Evolutionary conservation across 2,113 vertebrate species (phyloP).

Genomic region (Ctenomys sociabilis): DNA sequence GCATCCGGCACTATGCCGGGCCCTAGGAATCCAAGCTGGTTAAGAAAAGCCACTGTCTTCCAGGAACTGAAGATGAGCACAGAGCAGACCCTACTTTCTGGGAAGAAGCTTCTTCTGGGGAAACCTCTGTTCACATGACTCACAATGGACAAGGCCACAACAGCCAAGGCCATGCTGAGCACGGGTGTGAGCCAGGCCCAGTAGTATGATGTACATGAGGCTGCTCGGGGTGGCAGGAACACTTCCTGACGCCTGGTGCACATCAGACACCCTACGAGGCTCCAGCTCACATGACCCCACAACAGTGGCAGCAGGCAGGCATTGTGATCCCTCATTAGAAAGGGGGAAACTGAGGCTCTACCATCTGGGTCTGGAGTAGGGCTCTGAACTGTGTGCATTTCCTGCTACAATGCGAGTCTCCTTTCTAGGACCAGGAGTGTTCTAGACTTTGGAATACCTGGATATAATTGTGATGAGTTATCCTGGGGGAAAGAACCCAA

Average conservation of each 20-base stretch:
- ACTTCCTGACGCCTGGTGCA: fast-evolving
- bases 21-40: neutral
- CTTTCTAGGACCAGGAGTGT: neutral
- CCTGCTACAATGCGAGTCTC: neutral
- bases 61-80: neutral
- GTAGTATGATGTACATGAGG: neutral
- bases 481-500: no score
- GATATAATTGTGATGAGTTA: neutral
- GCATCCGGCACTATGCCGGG: neutral
- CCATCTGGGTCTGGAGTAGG: fast-evolving
- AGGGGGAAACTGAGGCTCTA: neutral
- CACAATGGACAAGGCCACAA: neutral
- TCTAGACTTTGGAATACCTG: neutral
- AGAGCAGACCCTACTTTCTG: neutral
- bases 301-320: fast-evolving
- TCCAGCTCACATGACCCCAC: neutral
- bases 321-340: fast-evolving
- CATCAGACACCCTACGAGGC: fast-evolving
- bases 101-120: neutral
- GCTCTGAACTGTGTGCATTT: neutral
- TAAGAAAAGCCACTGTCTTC: neutral
- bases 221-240: neutral
- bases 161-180: neutral
- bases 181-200: neutral
- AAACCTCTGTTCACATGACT: neutral